Conservation (phyloP, 2,888 invertebrate species). For the Saturnia japonica region DNA sequence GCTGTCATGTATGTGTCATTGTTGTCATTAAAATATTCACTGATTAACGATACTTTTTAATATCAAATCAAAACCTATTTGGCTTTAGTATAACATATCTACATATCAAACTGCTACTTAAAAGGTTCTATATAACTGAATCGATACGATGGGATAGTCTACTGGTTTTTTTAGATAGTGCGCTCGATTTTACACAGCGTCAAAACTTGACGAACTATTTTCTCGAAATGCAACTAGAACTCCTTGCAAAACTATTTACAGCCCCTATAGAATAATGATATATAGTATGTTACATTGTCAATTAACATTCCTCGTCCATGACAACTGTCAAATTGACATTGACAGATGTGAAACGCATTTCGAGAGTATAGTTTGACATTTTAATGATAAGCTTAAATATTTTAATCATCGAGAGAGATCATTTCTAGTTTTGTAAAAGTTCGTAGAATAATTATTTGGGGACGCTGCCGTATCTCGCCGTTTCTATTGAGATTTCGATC, state of each 20-base stretch:
- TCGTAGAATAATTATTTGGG: conserved; percentile 48
- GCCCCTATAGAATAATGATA: not conserved
- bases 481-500: conserved; percentile 35
- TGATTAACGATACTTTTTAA: not conserved
- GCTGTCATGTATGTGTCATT: conserved; percentile 4
- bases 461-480: conserved; percentile 57
- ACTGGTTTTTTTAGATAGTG: conserved; percentile 46
- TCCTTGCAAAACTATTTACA: not conserved
- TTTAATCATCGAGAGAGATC: conserved; percentile 73
- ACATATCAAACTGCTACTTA: conserved; percentile 58
- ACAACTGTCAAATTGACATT: conserved; percentile 13
- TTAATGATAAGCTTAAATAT: conserved; percentile 54
- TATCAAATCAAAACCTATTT: conserved; percentile 4
- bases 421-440: conserved; percentile 67
- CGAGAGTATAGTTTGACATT: conserved; percentile 44
- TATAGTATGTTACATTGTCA: not conserved
- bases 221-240: conserved; percentile 18
- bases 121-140: conserved; percentile 41
- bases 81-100: conserved; percentile 48
- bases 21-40: not conserved
- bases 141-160: conserved; percentile 62
- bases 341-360: conserved; percentile 21
- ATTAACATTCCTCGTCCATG: conserved; percentile 11
- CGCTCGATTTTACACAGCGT: conserved; percentile 21
- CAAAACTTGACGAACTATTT: conserved; percentile 16